A percentile compares a stretch with the other conserved stretches of the same genome.
Evolutionary conservation across 2,113 vertebrate genomes (phyloP).

Genomic region (Plestiodon gilberti): DNA sequence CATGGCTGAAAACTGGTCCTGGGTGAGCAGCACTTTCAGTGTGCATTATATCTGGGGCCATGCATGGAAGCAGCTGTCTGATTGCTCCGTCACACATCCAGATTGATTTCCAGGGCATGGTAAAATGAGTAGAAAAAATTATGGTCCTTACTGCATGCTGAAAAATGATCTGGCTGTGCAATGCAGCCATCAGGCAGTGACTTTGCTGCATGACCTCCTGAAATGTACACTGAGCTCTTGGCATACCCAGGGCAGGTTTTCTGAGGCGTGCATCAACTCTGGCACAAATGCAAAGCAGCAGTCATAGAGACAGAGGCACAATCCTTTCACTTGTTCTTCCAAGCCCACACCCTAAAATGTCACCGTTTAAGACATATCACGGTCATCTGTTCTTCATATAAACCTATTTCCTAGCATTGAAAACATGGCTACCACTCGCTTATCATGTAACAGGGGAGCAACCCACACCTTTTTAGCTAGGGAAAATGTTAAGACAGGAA

Average conservation of each 20-base stretch:
- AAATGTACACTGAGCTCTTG: not conserved
- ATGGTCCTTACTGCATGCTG: not conserved
- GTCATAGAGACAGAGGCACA: not conserved
- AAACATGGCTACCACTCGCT: not conserved
- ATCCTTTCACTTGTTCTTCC: not conserved
- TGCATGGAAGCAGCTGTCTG: not conserved
- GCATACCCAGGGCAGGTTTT: not conserved
- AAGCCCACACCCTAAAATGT: no score
- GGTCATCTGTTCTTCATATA: not conserved
- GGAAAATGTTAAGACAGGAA: not conserved
- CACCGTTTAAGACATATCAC: no score
- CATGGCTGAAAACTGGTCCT: not conserved
- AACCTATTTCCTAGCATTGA: not conserved
- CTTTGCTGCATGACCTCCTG: not conserved
- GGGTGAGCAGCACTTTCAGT: not conserved
- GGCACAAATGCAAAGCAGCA: not conserved
- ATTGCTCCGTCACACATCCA: not conserved
- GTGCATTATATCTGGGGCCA: not conserved
- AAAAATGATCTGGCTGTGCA: not conserved
- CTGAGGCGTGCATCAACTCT: not conserved
- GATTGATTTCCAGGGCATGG: not conserved
- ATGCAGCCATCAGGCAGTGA: not conserved
- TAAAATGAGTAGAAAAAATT: not conserved
- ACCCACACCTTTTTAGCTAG: not conserved
- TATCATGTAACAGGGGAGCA: not conserved